A percentile compares a stretch with the other conserved stretches of the same genome.
These are phyloP conservation scores for Artibeus jamaicensis DNA, from an alignment of 2,797 vertebrate species.

Conservation along the genomic window DNA sequence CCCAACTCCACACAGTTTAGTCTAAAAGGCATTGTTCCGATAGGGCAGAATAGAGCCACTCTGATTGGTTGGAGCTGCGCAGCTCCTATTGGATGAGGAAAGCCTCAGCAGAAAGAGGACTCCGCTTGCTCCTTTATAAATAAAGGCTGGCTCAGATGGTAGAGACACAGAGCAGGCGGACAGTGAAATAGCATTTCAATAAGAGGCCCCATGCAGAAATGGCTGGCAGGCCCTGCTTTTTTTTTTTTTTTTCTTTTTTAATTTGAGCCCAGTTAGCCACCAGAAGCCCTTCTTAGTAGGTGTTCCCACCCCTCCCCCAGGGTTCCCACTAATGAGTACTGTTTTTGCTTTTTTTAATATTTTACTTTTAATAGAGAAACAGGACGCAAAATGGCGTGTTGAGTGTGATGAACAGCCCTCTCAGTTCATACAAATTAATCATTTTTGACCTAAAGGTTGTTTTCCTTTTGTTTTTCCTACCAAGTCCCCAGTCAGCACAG, in stretches of 20 bases:
- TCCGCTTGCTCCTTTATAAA: not conserved
- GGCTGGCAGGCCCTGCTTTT: not conserved
- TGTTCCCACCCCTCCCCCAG: not conserved
- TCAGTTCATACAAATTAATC: not conserved
- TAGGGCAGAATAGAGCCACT: not conserved
- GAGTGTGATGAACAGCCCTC: slow-evolving; percentile 5
- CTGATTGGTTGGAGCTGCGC: not conserved
- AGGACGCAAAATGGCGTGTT: not conserved
- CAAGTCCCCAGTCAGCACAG: not conserved
- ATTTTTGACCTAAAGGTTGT: not conserved
- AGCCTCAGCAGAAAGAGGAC: not conserved
- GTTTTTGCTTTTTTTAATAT: not conserved
- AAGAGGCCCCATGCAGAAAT: not conserved
- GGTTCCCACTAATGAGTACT: not conserved
- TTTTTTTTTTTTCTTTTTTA: not conserved
- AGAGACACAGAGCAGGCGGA: not conserved
- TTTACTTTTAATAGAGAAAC: slow-evolving; percentile 29
- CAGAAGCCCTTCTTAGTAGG: not conserved
- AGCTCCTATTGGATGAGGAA: not conserved
- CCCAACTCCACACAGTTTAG: not conserved
- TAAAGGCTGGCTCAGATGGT: not conserved
- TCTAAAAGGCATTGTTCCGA: not conserved
- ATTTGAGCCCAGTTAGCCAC: not conserved
- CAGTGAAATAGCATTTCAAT: not conserved
- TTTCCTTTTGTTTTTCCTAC: not conserved